These are phyloP conservation scores for Mactra quadrangularis DNA, from an alignment of 1,140 invertebrate genomes.

Conservation along the genomic window DNA sequence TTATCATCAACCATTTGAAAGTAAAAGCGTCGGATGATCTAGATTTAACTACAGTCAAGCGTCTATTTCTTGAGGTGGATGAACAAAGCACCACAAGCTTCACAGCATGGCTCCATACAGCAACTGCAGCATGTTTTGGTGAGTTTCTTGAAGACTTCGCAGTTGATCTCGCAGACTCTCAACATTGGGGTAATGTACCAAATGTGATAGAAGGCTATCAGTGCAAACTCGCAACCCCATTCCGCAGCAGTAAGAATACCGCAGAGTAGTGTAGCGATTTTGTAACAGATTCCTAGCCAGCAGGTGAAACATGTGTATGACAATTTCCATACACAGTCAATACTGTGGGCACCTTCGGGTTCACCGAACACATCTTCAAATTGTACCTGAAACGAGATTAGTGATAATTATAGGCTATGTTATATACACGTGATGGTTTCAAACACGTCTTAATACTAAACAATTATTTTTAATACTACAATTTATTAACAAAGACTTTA, in stretches of 20 bases:
- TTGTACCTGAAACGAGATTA: neutral
- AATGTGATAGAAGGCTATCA: conserved; percentile 38
- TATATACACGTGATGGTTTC: too few relatives aligned
- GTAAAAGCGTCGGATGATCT: too few relatives aligned
- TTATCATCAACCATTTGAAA: too few relatives aligned
- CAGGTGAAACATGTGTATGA: conserved; percentile 39
- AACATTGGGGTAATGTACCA: conserved; percentile 64
- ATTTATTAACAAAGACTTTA: too few relatives aligned
- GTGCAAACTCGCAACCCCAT: conserved; percentile 87
- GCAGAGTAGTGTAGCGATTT: conserved; percentile 87
- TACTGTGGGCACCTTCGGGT: conserved; percentile 44
- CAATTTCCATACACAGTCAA: conserved; percentile 57
- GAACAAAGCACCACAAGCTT: conserved; percentile 61
- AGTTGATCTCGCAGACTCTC: conserved; percentile 54
- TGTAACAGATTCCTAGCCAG: conserved; percentile 87
- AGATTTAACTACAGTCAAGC: too few relatives aligned
- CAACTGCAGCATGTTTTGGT: conserved; percentile 41
- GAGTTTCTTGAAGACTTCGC: conserved; percentile 29
- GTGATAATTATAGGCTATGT: neutral
- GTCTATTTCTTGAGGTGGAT: conserved; percentile 63
- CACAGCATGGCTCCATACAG: conserved; percentile 65
- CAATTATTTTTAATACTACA: too few relatives aligned
- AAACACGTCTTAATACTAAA: too few relatives aligned
- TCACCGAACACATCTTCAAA: conserved; percentile 56
- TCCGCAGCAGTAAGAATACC: conserved; percentile 86